Evolutionary conservation across 2,113 vertebrate species (phyloP), one percentile per base, ranked within the genome.

Genomic region (Bos indicus): DNA sequence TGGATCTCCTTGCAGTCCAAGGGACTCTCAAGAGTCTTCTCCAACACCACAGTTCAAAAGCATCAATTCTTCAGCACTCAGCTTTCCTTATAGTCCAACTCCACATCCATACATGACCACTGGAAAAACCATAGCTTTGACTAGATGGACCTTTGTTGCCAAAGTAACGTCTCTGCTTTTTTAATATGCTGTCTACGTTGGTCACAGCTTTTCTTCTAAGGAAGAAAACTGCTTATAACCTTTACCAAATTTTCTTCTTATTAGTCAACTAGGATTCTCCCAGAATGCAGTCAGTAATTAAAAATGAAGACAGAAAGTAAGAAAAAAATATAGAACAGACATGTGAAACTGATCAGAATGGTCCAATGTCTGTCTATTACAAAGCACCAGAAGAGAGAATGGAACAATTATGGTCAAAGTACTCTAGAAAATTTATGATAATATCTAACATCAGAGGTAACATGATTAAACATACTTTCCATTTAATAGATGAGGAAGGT

Each of bases 61-160:
- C n/a, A 71, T 36, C n/a, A 71, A 36, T 71, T 21, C 17, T 71
- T 71, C 2, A 2, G 64, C 0, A 0, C n/a, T 71, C 67, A 71
- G 19, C 19, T 23, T 71, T 71, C 67, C 23, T 71, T 71, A 71
- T 12, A 71, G n/a, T 36, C n/a, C 19, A 67, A 40, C 19, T 71
- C n/a, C 19, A 71, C 67, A 71, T 36, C 19, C 67, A 71, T 36
- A 40, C 19, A 23, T 71, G 67, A 40, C 17, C 2, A 36, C 64
- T 36, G 64, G 64, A 71, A 71, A 71, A 71, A 36, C 64, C 64
- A 71, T 1, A 40, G n/a, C 19, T 12, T 36, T 71, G 67, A 71
- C 67, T 40, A 71, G 67, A 71, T 23, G n/a, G n/a, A 21, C n/a
- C 67, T 40, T 6, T 40, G n/a, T 71, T 71, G 19, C 19, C 67